phyloP scores from a whole-genome alignment of 2,113 vertebrate genomes.

The Salvelinus fontinalis region DNA sequence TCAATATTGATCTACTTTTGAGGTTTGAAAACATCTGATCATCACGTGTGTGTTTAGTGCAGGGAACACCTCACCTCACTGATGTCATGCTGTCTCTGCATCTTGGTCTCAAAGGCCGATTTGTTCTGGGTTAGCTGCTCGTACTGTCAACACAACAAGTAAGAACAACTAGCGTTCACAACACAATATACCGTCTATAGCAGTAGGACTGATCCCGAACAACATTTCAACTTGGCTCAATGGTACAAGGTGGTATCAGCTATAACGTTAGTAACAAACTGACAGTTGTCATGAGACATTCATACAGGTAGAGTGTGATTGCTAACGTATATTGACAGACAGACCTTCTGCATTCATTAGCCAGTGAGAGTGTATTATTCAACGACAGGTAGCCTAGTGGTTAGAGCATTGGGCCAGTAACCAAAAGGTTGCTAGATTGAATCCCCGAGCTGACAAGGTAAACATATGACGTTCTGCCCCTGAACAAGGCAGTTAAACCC shows the following conservation, averaged over 20 bases:
- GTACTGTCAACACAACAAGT: slow-evolving; percentile 73
- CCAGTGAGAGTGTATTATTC: background rate
- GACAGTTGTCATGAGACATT: background rate
- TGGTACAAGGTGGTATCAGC: too few relatives aligned
- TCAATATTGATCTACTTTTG: too few relatives aligned
- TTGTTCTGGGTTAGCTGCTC: slow-evolving; percentile 93
- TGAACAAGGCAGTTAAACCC: too few relatives aligned
- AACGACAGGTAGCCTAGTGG: too few relatives aligned
- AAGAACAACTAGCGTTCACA: background rate
- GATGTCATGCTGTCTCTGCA: slow-evolving; percentile 95
- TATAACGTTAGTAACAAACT: too few relatives aligned
- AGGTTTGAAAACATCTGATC: too few relatives aligned
- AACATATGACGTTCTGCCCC: too few relatives aligned
- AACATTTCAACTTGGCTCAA: too few relatives aligned
- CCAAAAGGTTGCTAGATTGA: too few relatives aligned
- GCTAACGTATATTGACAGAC: background rate
- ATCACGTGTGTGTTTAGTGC: background rate
- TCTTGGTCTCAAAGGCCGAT: slow-evolving; percentile 89
- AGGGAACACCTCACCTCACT: slow-evolving; percentile 82
- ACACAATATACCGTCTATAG: background rate
- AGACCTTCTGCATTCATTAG: background rate
- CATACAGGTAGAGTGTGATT: background rate
- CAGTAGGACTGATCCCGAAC: too few relatives aligned
- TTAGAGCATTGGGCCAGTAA: too few relatives aligned
- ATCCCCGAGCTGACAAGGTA: too few relatives aligned